Evolutionary conservation across 2,113 vertebrate genomes (phyloP).

Genomic region (Mixornis gularis): DNA sequence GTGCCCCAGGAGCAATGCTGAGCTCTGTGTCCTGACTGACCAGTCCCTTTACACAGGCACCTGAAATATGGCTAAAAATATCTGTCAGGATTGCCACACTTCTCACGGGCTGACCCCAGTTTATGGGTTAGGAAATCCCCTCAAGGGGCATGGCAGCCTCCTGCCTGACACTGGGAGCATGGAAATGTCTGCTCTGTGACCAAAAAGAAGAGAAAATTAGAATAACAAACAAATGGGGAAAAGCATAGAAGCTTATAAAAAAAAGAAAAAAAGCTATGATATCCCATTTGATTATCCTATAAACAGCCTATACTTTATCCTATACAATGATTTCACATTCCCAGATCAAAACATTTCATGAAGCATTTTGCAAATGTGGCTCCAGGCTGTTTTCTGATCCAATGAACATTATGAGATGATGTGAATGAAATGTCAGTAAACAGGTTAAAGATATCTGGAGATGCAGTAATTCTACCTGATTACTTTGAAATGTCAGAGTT

Average conservation of each 20-base stretch:
- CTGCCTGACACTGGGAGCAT: neutral
- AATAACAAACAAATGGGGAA: neutral
- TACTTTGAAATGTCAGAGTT: neutral
- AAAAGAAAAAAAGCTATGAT: neutral
- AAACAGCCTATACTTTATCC: neutral
- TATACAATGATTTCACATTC: neutral
- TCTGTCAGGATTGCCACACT: neutral
- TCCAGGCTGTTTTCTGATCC: slow-evolving; percentile 6
- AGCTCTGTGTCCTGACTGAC: neutral
- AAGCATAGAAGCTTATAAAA: neutral
- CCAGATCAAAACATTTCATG: neutral
- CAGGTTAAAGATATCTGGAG: neutral
- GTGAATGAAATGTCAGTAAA: neutral
- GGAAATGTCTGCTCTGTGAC: neutral
- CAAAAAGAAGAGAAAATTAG: neutral
- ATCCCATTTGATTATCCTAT: neutral
- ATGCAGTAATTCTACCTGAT: slow-evolving; percentile 2
- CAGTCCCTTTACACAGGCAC: accelerated
- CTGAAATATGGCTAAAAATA: neutral
- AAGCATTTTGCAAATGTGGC: neutral
- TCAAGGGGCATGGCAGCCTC: neutral
- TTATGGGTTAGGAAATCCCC: neutral
- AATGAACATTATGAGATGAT: neutral
- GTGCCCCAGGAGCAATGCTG: neutral
- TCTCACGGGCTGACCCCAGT: neutral